Conservation (phyloP, 2,113 vertebrate genomes). For the Strix uralensis region DNA sequence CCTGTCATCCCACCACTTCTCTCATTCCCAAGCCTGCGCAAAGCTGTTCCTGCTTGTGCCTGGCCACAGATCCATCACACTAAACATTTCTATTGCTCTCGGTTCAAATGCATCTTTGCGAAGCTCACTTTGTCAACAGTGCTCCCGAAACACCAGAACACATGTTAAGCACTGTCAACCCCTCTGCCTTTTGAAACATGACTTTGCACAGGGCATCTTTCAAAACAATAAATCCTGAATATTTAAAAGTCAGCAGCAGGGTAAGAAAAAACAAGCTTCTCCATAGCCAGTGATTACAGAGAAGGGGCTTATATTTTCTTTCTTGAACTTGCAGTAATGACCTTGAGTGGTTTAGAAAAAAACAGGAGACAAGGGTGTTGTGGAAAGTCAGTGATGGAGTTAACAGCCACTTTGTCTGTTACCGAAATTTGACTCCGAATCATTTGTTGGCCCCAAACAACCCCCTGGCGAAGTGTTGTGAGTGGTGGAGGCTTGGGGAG, state of each 20-base stretch:
- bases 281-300: not conserved
- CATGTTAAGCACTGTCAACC: not conserved
- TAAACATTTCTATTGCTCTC: not conserved
- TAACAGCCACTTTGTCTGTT: not conserved
- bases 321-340: not conserved
- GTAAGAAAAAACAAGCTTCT: not conserved
- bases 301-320: not conserved
- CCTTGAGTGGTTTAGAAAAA: not conserved
- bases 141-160: not conserved
- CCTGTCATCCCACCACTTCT: not conserved
- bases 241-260: not conserved
- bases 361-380: not conserved
- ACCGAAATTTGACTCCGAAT: not conserved
- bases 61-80: not conserved
- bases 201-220: not conserved
- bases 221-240: conserved; percentile 26
- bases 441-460: not conserved
- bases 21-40: not conserved
- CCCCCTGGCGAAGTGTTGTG: not conserved
- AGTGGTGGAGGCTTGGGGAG: not conserved
- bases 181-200: not conserved
- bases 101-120: not conserved
- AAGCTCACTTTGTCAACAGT: not conserved
- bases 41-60: not conserved
- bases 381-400: not conserved